A percentile compares a stretch with the other conserved stretches of the same genome.
These are phyloP conservation scores for Doryteuthis pealeii DNA, from an alignment of 1,140 invertebrate genomes.

Conservation along the genomic window DNA sequence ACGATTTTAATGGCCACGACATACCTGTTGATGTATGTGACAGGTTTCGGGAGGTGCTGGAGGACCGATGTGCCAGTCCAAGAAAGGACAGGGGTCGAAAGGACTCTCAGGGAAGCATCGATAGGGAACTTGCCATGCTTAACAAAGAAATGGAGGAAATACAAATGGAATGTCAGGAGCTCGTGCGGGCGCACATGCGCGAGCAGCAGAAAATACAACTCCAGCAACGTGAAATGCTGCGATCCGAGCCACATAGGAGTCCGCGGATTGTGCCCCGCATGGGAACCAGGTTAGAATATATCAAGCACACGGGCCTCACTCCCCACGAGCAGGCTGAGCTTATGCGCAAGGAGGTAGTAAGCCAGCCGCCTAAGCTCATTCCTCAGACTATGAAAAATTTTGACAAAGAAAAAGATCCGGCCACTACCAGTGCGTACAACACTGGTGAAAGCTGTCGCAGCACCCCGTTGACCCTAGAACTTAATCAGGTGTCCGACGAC, in stretches of 20 bases:
- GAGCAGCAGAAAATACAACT: conserved; percentile 36
- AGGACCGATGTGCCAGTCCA: conserved; percentile 43
- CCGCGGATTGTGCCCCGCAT: conserved; percentile 57
- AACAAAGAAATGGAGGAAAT: conserved; percentile 66
- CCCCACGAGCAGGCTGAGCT: conserved; percentile 6
- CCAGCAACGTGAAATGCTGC: conserved; percentile 22
- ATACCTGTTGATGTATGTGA: conserved; percentile 49
- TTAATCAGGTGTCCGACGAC: conserved; percentile 61
- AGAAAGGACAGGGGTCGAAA: conserved; percentile 34
- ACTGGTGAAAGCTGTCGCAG: conserved; percentile 75
- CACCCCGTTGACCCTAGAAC: conserved; percentile 66
- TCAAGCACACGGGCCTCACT: conserved; percentile 35
- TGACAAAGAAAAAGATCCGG: conserved; percentile 41
- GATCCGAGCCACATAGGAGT: conserved; percentile 41
- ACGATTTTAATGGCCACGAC: conserved; percentile 33
- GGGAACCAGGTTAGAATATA: conserved; percentile 64
- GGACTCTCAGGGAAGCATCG: conserved; percentile 59
- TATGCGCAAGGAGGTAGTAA: not conserved
- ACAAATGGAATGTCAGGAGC: conserved; percentile 63
- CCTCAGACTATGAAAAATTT: conserved; percentile 19
- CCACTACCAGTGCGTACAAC: conserved; percentile 72
- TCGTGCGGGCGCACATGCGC: conserved; percentile 47
- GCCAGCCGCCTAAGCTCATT: conserved; percentile 17
- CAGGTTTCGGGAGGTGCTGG: conserved; percentile 51
- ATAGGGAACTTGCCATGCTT: conserved; percentile 62